Base-by-base conservation (phyloP, 2,888 invertebrate species). In the Trimorus sp. region DNA sequence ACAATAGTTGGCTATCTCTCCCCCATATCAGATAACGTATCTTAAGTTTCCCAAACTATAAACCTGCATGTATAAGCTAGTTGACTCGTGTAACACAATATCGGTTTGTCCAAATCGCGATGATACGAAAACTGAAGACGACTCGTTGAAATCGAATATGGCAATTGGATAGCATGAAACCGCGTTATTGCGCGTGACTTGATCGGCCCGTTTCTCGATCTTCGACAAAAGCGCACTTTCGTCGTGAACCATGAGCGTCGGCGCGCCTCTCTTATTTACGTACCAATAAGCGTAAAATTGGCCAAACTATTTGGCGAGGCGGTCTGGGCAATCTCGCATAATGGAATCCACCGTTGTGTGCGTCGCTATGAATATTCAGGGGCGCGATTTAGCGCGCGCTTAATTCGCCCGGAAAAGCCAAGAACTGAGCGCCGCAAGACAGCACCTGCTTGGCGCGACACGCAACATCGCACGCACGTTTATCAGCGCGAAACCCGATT, bases 281-380 rank as follows among this genome's bases (percentile, higher is more conserved):
- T 90, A 89, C 89, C 89, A 89, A 90, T 90, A 89, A 89, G 90
- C 90, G 89, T 88, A 87, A 90, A 91, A 91, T 91, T 91, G 91
- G 89, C 87, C 88, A 86, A 90, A 89, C 89, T 87, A 86, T 88
- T 85, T 83, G 80, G 81, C 82, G 87, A 88, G 85, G 83, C 84
- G 85, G 88, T 85, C 84, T 85, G 85, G 88, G 88, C 90, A 90
- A 91, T 91, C 89, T 86, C 86, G 88, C 85, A 88, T 90, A 91
- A 91, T 91, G 91, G 89, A 90, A 91, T 90, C 88, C 88, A 89
- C 88, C 89, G 89, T 89, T 89, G 89, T 86, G 85, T 85, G 84
- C 80, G 83, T 73, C 82, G 73, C 84, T 88, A 90, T 90, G 90
- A 91, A 90, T 90, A 91, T 91, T 91, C 91, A 83, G 45, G 49